Conservation (phyloP, 2,888 invertebrate genomes). For the Caenorhabditis sp. region DNA sequence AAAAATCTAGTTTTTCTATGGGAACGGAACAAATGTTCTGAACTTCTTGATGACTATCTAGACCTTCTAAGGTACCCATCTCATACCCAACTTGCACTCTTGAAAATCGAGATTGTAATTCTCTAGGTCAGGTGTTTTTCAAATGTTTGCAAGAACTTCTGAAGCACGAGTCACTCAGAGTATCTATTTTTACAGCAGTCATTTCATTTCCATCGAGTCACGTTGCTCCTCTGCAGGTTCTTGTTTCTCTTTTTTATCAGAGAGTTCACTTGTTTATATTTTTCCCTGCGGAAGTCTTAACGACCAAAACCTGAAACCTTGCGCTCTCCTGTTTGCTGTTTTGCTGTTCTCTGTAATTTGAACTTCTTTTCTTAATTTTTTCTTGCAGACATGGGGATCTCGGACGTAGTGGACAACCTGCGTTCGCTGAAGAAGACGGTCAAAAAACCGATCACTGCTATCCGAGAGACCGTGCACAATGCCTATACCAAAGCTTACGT, state of each 20-base stretch:
- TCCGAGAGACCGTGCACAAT: slow-evolving; percentile 51
- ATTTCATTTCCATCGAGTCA: not conserved
- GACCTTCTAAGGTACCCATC: not conserved
- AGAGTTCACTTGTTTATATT: too few relatives aligned
- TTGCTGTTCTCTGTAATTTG: too few relatives aligned
- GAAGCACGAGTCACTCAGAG: slow-evolving; percentile 6
- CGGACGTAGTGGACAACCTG: slow-evolving; percentile 50
- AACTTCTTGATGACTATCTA: too few relatives aligned
- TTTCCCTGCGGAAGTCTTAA: not conserved
- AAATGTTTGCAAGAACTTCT: not conserved
- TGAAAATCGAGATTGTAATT: too few relatives aligned
- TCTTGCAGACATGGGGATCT: slow-evolving; percentile 48
- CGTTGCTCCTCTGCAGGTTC: not conserved
- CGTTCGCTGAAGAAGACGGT: slow-evolving; percentile 48
- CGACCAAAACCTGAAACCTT: not conserved
- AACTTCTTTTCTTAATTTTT: not conserved
- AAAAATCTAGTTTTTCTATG: too few relatives aligned
- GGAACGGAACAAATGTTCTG: too few relatives aligned
- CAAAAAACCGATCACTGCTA: slow-evolving; percentile 50
- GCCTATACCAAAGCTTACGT: slow-evolving; percentile 52
- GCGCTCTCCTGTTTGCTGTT: too few relatives aligned
- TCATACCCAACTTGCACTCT: not conserved
- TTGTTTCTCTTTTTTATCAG: not conserved
- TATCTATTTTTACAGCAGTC: slow-evolving; percentile 14
- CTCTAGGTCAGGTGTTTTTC: not conserved